phyloP scores from a whole-genome alignment of 2,113 vertebrate species.

The Haemorhous mexicanus region DNA sequence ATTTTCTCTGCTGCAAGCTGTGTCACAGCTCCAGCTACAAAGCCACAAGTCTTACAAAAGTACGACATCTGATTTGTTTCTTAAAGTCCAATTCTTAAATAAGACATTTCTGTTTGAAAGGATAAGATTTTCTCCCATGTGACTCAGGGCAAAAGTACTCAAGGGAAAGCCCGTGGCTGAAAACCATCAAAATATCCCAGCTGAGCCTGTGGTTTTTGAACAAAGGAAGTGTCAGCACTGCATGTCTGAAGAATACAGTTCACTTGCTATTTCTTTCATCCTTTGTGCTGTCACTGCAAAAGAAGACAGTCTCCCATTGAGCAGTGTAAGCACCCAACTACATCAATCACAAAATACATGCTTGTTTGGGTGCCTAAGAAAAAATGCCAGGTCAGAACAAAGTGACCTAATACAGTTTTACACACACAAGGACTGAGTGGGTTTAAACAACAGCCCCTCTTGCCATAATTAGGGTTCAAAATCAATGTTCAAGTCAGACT shows the following conservation, averaged over 20 bases:
- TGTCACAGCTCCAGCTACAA: not conserved
- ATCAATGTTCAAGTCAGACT: not conserved
- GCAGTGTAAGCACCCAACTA: not conserved
- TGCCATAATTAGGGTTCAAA: not conserved
- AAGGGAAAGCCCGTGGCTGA: not conserved
- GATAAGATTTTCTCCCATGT: not conserved
- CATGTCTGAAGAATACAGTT: not conserved
- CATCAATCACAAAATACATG: not conserved
- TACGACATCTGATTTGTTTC: not conserved
- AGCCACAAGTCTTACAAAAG: not conserved
- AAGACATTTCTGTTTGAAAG: not conserved
- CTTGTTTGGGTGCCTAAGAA: not conserved
- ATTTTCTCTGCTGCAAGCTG: not conserved
- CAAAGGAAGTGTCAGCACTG: not conserved
- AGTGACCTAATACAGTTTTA: not conserved
- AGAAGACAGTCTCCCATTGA: not conserved
- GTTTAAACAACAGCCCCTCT: not conserved
- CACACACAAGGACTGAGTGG: fast-evolving
- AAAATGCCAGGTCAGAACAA: not conserved
- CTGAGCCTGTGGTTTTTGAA: not conserved
- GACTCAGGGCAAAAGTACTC: not conserved
- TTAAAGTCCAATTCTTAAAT: not conserved
- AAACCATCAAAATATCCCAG: not conserved
- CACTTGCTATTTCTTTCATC: not conserved
- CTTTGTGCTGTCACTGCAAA: not conserved